phyloP scores from a whole-genome alignment of 2,888 invertebrate genomes.

The Ophion obscuratus region DNA sequence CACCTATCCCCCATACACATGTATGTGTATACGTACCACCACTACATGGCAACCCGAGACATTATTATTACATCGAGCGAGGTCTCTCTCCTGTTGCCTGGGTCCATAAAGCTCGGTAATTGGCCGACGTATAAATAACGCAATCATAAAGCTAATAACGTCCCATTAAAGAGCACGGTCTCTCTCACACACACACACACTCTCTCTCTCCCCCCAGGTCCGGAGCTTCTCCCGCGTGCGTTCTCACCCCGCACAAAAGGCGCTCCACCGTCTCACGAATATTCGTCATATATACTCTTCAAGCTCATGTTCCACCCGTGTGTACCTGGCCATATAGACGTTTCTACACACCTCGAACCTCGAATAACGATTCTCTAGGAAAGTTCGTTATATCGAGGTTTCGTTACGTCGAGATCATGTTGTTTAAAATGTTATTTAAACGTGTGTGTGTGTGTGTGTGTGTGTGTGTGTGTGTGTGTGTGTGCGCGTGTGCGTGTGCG shows the following conservation, averaged over 20 bases:
- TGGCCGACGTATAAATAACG: conserved; percentile 75
- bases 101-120: conserved; percentile 74
- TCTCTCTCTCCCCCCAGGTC: conserved; percentile 29
- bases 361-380: too few relatives aligned
- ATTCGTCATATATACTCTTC: conserved; percentile 47
- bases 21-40: conserved; percentile 42
- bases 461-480: not conserved
- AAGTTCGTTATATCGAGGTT: too few relatives aligned
- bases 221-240: conserved; percentile 59
- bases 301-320: conserved; percentile 11
- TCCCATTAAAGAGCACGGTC: conserved; percentile 71
- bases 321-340: not conserved
- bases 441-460: too few relatives aligned
- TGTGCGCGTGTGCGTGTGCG: not conserved
- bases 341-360: not conserved
- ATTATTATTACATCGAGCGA: conserved; percentile 67
- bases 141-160: conserved; percentile 78
- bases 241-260: conserved; percentile 70
- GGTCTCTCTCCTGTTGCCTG: conserved; percentile 59
- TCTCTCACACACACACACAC: conserved; percentile 14
- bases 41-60: conserved; percentile 62
- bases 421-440: too few relatives aligned
- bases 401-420: too few relatives aligned
- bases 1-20: conserved; percentile 28
- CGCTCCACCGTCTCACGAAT: conserved; percentile 45